Evolutionary conservation across 2,113 vertebrate species (phyloP).

Genomic region (Calyptommatus sinebrachiatus): DNA sequence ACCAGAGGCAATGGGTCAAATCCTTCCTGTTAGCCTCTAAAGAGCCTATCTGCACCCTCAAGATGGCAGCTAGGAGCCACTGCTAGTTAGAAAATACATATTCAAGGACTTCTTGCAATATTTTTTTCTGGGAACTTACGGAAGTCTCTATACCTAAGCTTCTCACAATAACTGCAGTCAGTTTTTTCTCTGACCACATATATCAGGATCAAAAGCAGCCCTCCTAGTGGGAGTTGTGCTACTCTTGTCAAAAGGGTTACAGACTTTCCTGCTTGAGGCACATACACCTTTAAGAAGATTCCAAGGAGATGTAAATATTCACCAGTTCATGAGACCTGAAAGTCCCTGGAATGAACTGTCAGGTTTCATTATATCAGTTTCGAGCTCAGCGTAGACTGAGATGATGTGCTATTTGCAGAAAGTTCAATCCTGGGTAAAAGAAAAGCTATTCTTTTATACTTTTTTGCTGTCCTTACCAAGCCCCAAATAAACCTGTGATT

Average conservation of each 20-base stretch:
- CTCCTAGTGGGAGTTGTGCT: background rate
- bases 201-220: background rate
- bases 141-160: background rate
- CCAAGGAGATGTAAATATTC: background rate
- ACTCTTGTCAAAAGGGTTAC: background rate
- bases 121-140: background rate
- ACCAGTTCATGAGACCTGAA: slow-evolving; percentile 14
- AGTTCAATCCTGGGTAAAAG: background rate
- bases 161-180: background rate
- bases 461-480: background rate
- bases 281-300: slow-evolving; percentile 1
- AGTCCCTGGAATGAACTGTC: slow-evolving; percentile 3
- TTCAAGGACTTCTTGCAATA: background rate
- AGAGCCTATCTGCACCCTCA: background rate
- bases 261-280: background rate
- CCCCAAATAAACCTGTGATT: background rate
- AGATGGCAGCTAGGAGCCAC: background rate
- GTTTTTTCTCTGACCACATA: background rate
- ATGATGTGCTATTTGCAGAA: background rate
- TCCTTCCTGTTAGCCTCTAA: no score
- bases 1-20: no score
- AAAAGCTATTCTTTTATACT: background rate
- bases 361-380: background rate
- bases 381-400: background rate
- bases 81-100: background rate